Percentiles rank a stretch among this genome's conserved stretches.
Evolutionary conservation across 2,888 invertebrate species (phyloP).

Genomic region (Synanthedon tipuliformis): DNA sequence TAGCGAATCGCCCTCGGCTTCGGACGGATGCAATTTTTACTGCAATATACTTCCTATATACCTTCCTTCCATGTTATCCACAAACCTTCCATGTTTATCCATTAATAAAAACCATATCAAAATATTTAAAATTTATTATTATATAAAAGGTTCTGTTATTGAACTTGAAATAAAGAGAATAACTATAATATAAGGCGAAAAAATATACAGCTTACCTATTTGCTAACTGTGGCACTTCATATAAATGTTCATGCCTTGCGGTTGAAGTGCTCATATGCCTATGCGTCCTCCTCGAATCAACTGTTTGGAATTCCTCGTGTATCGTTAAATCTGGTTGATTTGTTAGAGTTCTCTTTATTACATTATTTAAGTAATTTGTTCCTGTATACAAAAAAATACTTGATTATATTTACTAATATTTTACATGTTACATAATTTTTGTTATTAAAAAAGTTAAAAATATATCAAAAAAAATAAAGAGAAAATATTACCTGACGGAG

Average conservation of each 20-base stretch:
- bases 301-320: slow-evolving; percentile 78
- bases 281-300: slow-evolving; percentile 74
- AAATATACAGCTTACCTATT: slow-evolving; percentile 34
- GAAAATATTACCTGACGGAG: slow-evolving; percentile 47
- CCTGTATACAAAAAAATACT: slow-evolving; percentile 35
- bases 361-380: slow-evolving; percentile 82
- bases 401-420: slow-evolving; percentile 9
- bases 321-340: slow-evolving; percentile 86
- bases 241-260: slow-evolving; percentile 83
- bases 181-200: background rate
- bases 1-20: no score
- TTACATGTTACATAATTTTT: no score
- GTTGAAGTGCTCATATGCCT: slow-evolving; percentile 70
- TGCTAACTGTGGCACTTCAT: slow-evolving; percentile 82
- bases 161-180: no score
- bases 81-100: no score
- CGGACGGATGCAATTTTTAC: no score
- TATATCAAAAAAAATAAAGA: no score
- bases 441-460: background rate
- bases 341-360: slow-evolving; percentile 83
- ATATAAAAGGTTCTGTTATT: no score
- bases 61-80: no score
- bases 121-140: no score
- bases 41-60: no score
- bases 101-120: no score